A percentile compares a stretch with the other conserved stretches of the same genome.
phyloP scores from a whole-genome alignment of 2,113 vertebrate genomes.

The Prionailurus bengalensis region DNA sequence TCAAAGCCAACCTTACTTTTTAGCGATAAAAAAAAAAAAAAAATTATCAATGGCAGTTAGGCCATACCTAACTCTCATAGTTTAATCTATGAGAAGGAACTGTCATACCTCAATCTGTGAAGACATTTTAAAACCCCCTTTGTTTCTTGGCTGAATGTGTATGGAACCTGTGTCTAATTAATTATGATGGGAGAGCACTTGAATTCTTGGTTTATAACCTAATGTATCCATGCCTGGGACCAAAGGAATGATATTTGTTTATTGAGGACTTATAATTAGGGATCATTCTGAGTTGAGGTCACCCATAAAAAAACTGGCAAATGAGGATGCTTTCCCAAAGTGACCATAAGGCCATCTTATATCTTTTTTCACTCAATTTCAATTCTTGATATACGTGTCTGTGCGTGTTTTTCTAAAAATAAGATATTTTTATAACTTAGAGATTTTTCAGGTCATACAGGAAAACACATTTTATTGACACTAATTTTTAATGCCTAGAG shows the following conservation, averaged over 20 bases:
- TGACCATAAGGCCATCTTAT: background rate
- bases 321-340: background rate
- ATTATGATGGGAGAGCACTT: background rate
- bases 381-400: background rate
- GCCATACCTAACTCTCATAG: background rate
- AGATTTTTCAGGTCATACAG: background rate
- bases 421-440: constrained; percentile 16
- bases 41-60: background rate
- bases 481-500: background rate
- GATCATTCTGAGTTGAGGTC: background rate
- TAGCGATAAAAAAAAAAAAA: background rate
- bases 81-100: background rate
- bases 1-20: background rate
- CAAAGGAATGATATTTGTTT: constrained; percentile 17
- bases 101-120: background rate
- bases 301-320: background rate
- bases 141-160: background rate
- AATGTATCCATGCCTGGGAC: background rate
- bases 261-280: background rate
- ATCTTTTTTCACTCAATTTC: constrained; percentile 34
- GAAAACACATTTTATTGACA: background rate
- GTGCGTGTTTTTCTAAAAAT: background rate
- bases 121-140: background rate
- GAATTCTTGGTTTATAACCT: background rate
- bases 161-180: background rate